A percentile compares a stretch with the other conserved stretches of the same genome.
phyloP scores from a whole-genome alignment of 2,797 vertebrate species.

The Micromesistius poutassou region DNA sequence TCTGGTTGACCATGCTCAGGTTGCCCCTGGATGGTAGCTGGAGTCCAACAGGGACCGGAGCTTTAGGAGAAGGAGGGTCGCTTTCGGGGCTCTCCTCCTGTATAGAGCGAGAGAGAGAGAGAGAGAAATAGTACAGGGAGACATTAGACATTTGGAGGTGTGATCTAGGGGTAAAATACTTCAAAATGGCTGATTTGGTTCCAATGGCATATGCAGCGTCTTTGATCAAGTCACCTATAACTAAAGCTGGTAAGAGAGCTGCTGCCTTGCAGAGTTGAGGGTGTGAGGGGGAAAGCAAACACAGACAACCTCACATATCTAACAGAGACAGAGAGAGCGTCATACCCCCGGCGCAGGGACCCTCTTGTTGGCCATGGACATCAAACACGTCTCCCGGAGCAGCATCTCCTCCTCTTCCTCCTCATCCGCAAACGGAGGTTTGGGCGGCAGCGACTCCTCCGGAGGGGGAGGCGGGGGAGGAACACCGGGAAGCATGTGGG shows the following conservation, averaged over 20 bases:
- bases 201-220: neutral
- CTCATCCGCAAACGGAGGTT: constrained; percentile 94
- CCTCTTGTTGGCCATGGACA: constrained; percentile 89
- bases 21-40: constrained; percentile 76
- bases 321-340: neutral
- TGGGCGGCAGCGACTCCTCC: constrained; percentile 88
- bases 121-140: neutral
- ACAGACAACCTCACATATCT: neutral
- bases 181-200: neutral
- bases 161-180: neutral
- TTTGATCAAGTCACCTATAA: neutral
- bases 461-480: constrained; percentile 80
- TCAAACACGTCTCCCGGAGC: constrained; percentile 90
- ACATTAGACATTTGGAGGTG: neutral
- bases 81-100: constrained; percentile 81
- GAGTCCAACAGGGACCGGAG: constrained; percentile 46
- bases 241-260: too few relatives aligned
- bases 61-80: constrained; percentile 79
- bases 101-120: neutral
- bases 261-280: too few relatives aligned
- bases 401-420: constrained; percentile 99
- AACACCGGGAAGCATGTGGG: constrained; percentile 62
- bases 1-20: constrained; percentile 82
- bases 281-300: neutral
- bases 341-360: constrained; percentile 79